Evolutionary conservation across 53 echinoderm and acorn worm species (phyloP).

Genomic region (Echinarachnius parma): DNA sequence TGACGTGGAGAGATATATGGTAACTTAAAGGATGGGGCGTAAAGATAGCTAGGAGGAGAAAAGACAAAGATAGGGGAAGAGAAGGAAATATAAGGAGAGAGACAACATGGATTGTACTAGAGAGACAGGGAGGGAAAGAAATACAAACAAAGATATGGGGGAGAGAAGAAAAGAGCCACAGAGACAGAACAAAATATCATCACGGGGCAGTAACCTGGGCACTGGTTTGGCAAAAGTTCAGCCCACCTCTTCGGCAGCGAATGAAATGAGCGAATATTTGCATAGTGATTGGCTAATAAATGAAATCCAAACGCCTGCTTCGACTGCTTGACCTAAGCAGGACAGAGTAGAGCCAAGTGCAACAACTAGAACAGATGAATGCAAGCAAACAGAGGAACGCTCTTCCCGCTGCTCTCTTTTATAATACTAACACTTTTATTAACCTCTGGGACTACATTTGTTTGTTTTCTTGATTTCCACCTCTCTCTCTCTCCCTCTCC

Average conservation of each 20-base stretch:
- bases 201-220: conserved; percentile 29
- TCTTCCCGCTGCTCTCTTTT: background rate
- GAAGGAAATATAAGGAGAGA: too few relatives aligned
- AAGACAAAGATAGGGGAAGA: too few relatives aligned
- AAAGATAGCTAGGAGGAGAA: too few relatives aligned
- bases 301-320: too few relatives aligned
- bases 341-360: too few relatives aligned
- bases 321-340: too few relatives aligned
- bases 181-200: background rate
- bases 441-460: background rate
- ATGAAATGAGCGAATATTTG: conserved; percentile 46
- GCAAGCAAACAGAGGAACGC: background rate
- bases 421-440: background rate
- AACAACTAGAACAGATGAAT: conserved; percentile 27
- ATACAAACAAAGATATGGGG: background rate
- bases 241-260: conserved; percentile 37
- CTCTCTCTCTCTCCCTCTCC: background rate
- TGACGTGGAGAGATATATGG: too few relatives aligned
- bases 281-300: conserved; percentile 50
- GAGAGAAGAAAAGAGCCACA: background rate
- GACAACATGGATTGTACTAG: too few relatives aligned
- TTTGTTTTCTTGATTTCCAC: background rate
- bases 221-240: conserved; percentile 33
- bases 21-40: too few relatives aligned
- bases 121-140: background rate